Evolutionary conservation across 2,113 vertebrate species (phyloP), one percentile per base, ranked within the genome.

Genomic region (Anolis carolinensis): DNA sequence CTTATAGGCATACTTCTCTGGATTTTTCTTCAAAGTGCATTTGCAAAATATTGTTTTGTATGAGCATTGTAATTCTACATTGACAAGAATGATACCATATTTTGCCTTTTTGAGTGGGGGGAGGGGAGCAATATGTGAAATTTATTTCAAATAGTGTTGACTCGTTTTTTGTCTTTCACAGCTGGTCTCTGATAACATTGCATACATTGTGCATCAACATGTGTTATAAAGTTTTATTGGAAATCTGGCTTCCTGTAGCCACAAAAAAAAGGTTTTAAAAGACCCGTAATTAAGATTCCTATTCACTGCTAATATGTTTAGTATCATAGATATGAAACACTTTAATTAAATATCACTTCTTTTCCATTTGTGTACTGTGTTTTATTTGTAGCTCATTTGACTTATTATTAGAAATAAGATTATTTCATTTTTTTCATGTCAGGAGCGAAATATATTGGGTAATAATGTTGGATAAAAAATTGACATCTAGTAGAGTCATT

Each of bases 141-240:
- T 79, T 48, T 18, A 50, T 65, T 82, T 36, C 21, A 65, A 68
- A 67, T 83, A 67, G 70, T 30, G 70, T 39, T 84, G 30, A 68
- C 34, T 79, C 73, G 83, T 79, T 89, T n/a, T 73, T 82, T 89
- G 55, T 62, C 72, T 72, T 86, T 83, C 27, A 67, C n/a, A 55
- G 79, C 78, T 20, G 2, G 4, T 55, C 79, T 86, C 52, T 80
- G 80, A 65, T 86, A 82, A 34, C 30, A 34, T 76, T 76, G 82
- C 73, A 32, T 84, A 65, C 73, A 30, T 76, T 77, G 82, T 73
- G 23, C 81, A 85, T 44, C 55, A 25, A 25, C 62, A 75, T 78
- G n/a, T 32, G 36, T 72, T 82, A 36, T 23, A 20, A n/a, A 74
- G 8, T 84, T 65, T 23, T 72, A 78, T 52, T 80, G 83, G 68